phyloP scores from a whole-genome alignment of 2,888 invertebrate genomes.

The Cheilosia grossa region DNA sequence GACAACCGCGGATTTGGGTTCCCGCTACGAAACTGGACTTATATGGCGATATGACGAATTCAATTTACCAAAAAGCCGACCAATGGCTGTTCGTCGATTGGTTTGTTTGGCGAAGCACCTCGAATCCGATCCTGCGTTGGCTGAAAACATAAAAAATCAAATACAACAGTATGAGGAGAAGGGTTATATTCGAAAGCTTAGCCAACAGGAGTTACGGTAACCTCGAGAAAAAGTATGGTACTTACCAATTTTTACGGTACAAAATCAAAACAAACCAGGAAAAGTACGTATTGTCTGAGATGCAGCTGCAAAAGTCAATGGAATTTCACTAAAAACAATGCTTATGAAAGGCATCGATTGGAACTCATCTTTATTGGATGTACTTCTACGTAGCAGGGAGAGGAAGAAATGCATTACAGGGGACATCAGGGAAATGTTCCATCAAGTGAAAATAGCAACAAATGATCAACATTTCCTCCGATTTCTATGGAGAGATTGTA shows the following conservation, averaged over 20 bases:
- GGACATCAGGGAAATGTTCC: slow-evolving; percentile 77
- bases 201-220: slow-evolving; percentile 23
- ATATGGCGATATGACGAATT: slow-evolving; percentile 72
- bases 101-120: slow-evolving; percentile 65
- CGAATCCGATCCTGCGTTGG: slow-evolving; percentile 26
- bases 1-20: not conserved
- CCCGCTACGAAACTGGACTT: slow-evolving; percentile 65
- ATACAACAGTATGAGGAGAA: slow-evolving; percentile 50
- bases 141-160: slow-evolving; percentile 23
- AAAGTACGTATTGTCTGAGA: slow-evolving; percentile 77
- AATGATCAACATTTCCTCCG: slow-evolving; percentile 75
- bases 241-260: slow-evolving; percentile 73
- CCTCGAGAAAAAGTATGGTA: slow-evolving; percentile 75
- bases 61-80: slow-evolving; percentile 73
- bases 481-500: slow-evolving; percentile 75
- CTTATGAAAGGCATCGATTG: slow-evolving; percentile 78
- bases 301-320: slow-evolving; percentile 77
- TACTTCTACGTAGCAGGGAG: slow-evolving; percentile 77
- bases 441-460: slow-evolving; percentile 75
- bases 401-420: slow-evolving; percentile 16
- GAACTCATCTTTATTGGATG: not conserved
- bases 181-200: slow-evolving; percentile 56
- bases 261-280: slow-evolving; percentile 77
- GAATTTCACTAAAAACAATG: slow-evolving; percentile 77
- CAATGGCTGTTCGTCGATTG: slow-evolving; percentile 63